These are phyloP conservation scores for Erebia epiphron DNA, from an alignment of 2,888 invertebrate species.

Conservation along the genomic window DNA sequence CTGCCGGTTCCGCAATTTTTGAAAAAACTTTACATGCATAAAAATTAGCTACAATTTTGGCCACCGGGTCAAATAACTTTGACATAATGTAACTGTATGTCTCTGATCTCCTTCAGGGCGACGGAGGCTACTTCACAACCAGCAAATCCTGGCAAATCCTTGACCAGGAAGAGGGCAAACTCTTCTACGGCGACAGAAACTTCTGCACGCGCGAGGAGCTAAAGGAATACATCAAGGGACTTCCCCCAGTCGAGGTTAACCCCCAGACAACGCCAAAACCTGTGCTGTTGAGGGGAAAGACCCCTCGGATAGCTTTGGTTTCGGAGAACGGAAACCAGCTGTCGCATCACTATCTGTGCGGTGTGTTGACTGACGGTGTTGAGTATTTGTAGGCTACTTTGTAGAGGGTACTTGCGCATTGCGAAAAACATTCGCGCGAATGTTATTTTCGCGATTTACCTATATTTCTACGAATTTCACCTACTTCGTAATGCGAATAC, in stretches of 20 bases:
- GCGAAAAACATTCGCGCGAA: too few species aligned
- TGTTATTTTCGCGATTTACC: too few species aligned
- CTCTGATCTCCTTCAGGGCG: constrained; percentile 54
- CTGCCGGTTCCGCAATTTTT: too few species aligned
- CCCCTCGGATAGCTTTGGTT: constrained; percentile 55
- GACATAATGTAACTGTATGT: too few species aligned
- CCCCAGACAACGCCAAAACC: constrained; percentile 45
- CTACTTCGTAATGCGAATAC: too few species aligned
- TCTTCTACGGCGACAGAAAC: constrained; percentile 58
- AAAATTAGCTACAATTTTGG: too few species aligned
- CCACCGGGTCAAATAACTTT: too few species aligned
- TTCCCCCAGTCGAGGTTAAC: constrained; percentile 48
- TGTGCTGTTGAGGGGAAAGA: constrained; percentile 47
- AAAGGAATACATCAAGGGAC: constrained; percentile 46
- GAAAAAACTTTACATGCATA: too few species aligned
- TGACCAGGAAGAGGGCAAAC: constrained; percentile 44
- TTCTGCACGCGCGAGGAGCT: constrained; percentile 59
- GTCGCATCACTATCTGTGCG: constrained; percentile 59
- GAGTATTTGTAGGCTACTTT: constrained; percentile 57
- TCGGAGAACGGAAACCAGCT: constrained; percentile 58
- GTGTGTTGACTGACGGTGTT: constrained; percentile 51
- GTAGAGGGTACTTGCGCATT: not conserved
- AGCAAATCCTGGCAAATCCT: constrained; percentile 54
- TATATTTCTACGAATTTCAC: too few species aligned
- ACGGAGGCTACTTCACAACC: constrained; percentile 74